Percentiles rank a stretch among this genome's conserved stretches.
Evolutionary conservation across 2,113 vertebrate genomes (phyloP).

Genomic region (Hippoglossus stenolepis): DNA sequence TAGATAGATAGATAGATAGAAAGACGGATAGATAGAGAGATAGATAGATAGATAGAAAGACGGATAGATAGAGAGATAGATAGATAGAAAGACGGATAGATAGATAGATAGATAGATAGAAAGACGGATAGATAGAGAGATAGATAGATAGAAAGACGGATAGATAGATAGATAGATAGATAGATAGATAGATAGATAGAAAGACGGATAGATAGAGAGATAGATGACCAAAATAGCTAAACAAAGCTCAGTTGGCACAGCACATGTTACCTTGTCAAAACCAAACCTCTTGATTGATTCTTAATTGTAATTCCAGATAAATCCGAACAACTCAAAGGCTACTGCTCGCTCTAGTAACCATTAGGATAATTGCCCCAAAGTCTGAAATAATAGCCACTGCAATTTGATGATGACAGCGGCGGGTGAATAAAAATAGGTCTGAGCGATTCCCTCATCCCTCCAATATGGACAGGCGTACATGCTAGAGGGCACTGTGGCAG

Average conservation of each 20-base stretch:
- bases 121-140: no score
- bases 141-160: no score
- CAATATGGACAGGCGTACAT: constrained; percentile 64
- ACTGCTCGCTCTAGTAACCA: constrained; percentile 65
- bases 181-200: no score
- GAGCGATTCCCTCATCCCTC: constrained; percentile 67
- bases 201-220: no score
- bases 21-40: no score
- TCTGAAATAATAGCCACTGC: constrained; percentile 78
- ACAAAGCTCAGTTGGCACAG: no score
- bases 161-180: no score
- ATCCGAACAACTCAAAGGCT: constrained; percentile 39
- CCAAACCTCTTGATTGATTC: constrained; percentile 18
- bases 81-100: no score
- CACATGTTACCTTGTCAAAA: constrained; percentile 28
- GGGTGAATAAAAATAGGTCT: constrained; percentile 76
- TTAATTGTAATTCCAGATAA: constrained; percentile 38
- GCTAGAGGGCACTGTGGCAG: constrained; percentile 66
- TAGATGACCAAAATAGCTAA: no score
- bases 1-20: neutral
- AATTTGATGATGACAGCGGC: constrained; percentile 74
- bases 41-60: no score
- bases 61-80: no score
- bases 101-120: no score
- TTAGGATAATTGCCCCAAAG: constrained; percentile 79